These are phyloP conservation scores for Girardia tigrina DNA, from an alignment of 2,888 invertebrate species.

Conservation along the genomic window DNA sequence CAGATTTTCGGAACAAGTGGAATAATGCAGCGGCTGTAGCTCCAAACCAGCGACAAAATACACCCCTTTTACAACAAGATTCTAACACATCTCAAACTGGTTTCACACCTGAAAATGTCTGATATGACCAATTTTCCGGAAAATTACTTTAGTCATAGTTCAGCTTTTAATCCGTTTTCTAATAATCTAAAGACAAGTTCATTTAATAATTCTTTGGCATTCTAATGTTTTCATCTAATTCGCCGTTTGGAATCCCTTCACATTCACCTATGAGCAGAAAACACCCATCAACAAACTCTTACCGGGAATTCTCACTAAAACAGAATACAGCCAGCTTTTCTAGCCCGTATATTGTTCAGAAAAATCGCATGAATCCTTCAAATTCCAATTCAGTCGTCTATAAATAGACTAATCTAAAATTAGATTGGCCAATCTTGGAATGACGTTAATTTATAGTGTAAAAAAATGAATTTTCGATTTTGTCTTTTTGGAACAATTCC, in stretches of 20 bases:
- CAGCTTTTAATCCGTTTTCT: neutral
- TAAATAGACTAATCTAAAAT: too few species aligned
- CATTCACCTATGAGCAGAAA: neutral
- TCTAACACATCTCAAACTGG: neutral
- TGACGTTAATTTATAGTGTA: too few species aligned
- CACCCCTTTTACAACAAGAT: neutral
- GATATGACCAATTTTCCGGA: neutral
- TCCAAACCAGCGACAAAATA: neutral
- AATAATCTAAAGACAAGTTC: neutral
- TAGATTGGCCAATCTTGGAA: too few species aligned
- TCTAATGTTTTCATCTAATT: neutral
- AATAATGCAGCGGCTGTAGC: neutral
- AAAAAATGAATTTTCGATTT: too few species aligned
- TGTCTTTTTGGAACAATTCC: too few species aligned
- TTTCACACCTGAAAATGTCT: neutral
- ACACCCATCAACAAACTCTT: neutral
- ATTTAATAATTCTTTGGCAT: constrained; percentile 10
- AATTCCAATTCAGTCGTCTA: neutral
- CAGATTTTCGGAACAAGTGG: too few species aligned
- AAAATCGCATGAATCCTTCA: neutral
- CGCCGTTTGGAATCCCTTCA: neutral
- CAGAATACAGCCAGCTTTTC: neutral
- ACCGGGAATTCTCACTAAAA: neutral
- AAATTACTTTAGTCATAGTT: neutral
- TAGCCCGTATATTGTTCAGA: neutral